phyloP scores from a whole-genome alignment of 2,797 vertebrate genomes.

The Lepus oiostolus region DNA sequence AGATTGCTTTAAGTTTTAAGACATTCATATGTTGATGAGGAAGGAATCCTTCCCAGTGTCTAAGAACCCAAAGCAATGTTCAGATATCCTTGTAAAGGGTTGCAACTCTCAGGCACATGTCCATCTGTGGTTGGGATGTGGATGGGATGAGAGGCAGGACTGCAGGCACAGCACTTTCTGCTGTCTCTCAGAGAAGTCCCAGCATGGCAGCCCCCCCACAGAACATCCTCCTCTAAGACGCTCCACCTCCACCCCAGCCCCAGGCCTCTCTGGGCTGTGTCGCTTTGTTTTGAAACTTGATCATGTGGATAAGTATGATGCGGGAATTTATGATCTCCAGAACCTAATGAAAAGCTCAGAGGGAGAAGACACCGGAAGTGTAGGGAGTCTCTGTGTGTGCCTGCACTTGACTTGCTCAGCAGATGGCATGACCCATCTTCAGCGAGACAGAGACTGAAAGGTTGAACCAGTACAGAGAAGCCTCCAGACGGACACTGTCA shows the following conservation, averaged over 20 bases:
- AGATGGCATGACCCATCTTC: not conserved
- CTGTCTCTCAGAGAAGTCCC: not conserved
- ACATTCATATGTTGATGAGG: not conserved
- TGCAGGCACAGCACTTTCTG: not conserved
- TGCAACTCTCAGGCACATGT: not conserved
- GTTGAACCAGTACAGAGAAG: not conserved
- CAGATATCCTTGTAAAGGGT: not conserved
- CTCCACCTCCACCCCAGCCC: not conserved
- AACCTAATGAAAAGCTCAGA: constrained; percentile 50
- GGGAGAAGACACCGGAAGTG: not conserved
- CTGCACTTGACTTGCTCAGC: not conserved
- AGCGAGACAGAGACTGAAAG: not conserved
- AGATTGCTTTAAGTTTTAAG: not conserved
- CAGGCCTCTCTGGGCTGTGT: not conserved
- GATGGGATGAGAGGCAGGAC: no score
- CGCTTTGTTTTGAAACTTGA: constrained; percentile 28
- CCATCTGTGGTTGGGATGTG: not conserved
- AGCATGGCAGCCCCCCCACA: not conserved
- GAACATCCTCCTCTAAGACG: not conserved
- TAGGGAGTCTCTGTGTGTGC: not conserved
- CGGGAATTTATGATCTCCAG: not conserved
- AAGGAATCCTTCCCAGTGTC: not conserved
- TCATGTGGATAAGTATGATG: not conserved
- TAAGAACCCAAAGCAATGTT: not conserved
- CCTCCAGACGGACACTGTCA: not conserved